Conservation (phyloP, 2,888 invertebrate species). For the Nymphalis c-album region DNA sequence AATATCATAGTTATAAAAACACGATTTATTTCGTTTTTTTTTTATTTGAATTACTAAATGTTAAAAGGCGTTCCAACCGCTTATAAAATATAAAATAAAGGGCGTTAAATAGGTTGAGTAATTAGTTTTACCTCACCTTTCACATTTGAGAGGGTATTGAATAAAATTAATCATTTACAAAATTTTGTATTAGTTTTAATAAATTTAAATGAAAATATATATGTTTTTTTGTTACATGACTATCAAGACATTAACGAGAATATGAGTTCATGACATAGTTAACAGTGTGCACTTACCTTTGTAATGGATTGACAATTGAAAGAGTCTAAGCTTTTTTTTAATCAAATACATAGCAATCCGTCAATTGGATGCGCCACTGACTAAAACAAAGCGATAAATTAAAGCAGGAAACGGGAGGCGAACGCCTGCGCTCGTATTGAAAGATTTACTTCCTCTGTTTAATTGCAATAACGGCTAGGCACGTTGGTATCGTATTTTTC, state of each 20-base stretch:
- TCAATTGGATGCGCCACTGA: constrained; percentile 76
- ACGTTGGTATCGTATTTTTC: constrained; percentile 82
- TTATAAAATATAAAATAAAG: too few relatives aligned
- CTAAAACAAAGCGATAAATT: constrained; percentile 81
- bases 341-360: constrained; percentile 79
- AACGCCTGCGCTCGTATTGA: constrained; percentile 78
- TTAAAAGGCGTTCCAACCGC: too few relatives aligned
- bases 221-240: neutral
- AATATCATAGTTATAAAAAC: too few relatives aligned
- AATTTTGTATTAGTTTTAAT: too few relatives aligned
- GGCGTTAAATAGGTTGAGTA: too few relatives aligned
- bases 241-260: too few relatives aligned
- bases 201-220: neutral
- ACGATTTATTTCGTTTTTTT: too few relatives aligned
- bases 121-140: too few relatives aligned
- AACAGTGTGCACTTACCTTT: constrained; percentile 31
- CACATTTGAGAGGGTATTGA: too few relatives aligned
- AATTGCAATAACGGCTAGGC: constrained; percentile 82
- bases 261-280: neutral
- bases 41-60: too few relatives aligned
- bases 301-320: constrained; percentile 41
- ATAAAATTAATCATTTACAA: too few relatives aligned
- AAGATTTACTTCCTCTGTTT: constrained; percentile 82
- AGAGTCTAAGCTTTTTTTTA: constrained; percentile 74
- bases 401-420: constrained; percentile 76